Conservation (phyloP, 2,888 invertebrate species). For the Heliconius ismenius region DNA sequence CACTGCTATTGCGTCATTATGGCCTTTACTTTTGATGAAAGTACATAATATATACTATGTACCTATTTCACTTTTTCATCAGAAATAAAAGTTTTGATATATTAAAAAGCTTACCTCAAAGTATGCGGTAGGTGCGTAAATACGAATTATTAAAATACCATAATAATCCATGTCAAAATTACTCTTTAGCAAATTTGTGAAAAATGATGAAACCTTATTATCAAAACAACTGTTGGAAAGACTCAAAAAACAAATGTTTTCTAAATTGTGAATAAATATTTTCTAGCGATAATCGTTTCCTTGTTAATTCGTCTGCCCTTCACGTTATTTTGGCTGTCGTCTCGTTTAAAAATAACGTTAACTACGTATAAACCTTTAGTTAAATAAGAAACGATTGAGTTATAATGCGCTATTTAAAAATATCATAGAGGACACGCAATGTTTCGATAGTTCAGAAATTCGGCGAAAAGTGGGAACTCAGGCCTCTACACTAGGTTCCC, state of each 20-base stretch:
- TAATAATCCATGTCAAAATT: not conserved
- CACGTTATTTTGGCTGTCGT: constrained; percentile 20
- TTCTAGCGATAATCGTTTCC: not conserved
- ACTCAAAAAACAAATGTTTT: not conserved
- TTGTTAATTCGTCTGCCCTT: constrained; percentile 8
- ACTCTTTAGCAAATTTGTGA: not conserved
- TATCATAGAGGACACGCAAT: not conserved
- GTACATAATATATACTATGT: too few relatives aligned
- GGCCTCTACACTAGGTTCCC: too few relatives aligned
- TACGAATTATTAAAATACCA: not conserved
- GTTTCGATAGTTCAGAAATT: too few relatives aligned
- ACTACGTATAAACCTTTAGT: not conserved
- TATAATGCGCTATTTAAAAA: not conserved
- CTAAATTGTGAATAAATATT: not conserved
- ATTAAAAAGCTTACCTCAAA: too few relatives aligned
- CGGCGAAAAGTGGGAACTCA: too few relatives aligned
- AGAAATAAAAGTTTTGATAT: too few relatives aligned
- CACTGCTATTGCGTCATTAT: too few relatives aligned
- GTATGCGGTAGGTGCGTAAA: too few relatives aligned
- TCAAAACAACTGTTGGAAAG: not conserved
- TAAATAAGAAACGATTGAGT: not conserved
- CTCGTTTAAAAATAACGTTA: not conserved
- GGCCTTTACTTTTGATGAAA: too few relatives aligned
- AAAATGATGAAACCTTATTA: not conserved
- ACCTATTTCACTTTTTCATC: too few relatives aligned